Conservation (phyloP, 2,113 vertebrate genomes). For the Percina caprodes region DNA sequence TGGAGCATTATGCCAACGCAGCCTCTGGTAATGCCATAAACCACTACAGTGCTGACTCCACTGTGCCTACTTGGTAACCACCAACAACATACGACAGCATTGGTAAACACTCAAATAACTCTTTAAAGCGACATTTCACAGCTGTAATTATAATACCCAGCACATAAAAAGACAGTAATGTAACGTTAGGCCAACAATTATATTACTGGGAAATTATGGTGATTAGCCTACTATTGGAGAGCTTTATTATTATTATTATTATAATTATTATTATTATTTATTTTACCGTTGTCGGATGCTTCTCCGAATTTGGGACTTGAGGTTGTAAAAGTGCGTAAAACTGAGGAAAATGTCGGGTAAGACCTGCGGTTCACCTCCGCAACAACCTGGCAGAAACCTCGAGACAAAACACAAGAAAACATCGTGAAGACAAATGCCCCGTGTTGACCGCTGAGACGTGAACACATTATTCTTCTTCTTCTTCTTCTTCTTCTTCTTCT, state of each 20-base stretch:
- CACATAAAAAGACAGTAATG: not conserved
- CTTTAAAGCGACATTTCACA: not conserved
- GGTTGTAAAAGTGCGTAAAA: constrained; percentile 29
- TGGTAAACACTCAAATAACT: not conserved
- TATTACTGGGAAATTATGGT: not conserved
- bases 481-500: too few relatives aligned
- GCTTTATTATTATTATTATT: not conserved
- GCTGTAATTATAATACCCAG: not conserved
- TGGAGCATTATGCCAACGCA: not conserved
- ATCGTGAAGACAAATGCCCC: not conserved
- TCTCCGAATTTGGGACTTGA: constrained; percentile 27
- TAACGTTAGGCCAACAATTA: too few relatives aligned
- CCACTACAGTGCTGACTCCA: too few relatives aligned
- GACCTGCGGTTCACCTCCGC: constrained; percentile 14
- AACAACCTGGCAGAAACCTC: constrained; percentile 33
- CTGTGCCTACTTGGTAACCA: too few relatives aligned
- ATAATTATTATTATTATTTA: too few relatives aligned
- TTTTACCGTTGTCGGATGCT: constrained; percentile 45
- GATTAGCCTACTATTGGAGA: not conserved
- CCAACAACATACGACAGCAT: too few relatives aligned
- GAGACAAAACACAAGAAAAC: constrained; percentile 21
- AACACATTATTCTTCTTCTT: not conserved
- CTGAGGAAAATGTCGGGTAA: not conserved
- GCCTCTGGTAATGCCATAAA: not conserved
- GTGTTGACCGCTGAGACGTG: accelerated